Evolutionary conservation across 2,113 vertebrate genomes (phyloP), one percentile per base, ranked within the genome.

Genomic region (Hippocampus mohnikei): DNA sequence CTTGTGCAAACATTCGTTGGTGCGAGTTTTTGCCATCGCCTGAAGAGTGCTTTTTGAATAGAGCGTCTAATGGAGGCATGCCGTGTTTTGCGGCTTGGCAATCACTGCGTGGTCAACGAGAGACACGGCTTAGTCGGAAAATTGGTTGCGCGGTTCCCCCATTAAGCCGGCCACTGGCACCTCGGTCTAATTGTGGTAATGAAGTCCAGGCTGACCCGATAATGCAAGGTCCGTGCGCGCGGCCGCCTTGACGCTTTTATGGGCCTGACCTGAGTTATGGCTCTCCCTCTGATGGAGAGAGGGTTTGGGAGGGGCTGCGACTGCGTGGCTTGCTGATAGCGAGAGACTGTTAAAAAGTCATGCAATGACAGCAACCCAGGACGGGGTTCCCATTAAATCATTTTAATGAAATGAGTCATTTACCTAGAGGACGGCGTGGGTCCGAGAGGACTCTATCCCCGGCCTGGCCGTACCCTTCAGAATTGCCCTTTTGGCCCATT

Each of bases 401-500:
- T 77, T 78, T 68, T 86, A 85, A 90, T 86, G 81, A 88, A 90
- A 87, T 82, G 72, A 86, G 85, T 81, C 72, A 74, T 84, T 82
- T 83, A 78, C 60, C 69, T 82, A 76, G 79, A 78, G 75, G 77
- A 81, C 66, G 66, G 52, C 50, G 74, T 60, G 61, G 41, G 69
- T 69, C 81, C 68, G 59, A 74, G 67, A 58, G 40, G 70, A 67
- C 61, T 71, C 21, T 42, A 52, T 37, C 58, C 46, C 58, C 42
- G 65, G 70, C 60, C 72, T 55, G 55, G 69, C 63, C 68, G 41
- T 71, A 70, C 71, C 78, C 73, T 81, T 75, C 66, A 82, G 69
- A 66, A 62, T 74, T 75, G 70, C 61, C 66, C 69, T 66, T 42
- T 58, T 68, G 72, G 66, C 75, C 77, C 66, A 77, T 87, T 75